These are phyloP conservation scores for Akabosia matsudoensis DNA, from an alignment of 1,140 invertebrate species.

Conservation along the genomic window DNA sequence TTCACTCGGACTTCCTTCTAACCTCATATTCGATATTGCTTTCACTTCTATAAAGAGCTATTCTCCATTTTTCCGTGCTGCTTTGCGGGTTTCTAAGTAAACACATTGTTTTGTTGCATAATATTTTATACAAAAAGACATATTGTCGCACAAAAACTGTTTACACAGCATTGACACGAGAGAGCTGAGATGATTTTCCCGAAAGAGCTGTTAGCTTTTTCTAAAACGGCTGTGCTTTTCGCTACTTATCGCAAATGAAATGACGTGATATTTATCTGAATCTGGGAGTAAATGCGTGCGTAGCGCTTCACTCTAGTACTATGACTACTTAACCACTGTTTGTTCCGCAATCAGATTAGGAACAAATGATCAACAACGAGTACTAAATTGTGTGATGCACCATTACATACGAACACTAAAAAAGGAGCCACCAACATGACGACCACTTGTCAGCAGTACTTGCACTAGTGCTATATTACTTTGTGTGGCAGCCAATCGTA, in stretches of 20 bases:
- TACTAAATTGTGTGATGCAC: not conserved
- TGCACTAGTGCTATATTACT: not conserved
- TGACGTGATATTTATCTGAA: not conserved
- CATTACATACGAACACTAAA: not conserved
- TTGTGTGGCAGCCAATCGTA: not conserved
- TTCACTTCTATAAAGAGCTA: no score
- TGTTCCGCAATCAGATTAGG: conserved; percentile 16
- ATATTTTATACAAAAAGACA: no score
- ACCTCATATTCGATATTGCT: no score
- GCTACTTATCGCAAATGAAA: not conserved
- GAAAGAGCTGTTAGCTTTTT: no score
- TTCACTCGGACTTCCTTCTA: no score
- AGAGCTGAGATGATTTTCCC: no score
- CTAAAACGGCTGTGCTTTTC: no score
- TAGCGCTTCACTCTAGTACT: not conserved
- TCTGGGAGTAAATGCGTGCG: not conserved
- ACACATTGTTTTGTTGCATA: no score
- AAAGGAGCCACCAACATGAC: not conserved
- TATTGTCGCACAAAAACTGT: no score
- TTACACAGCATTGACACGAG: no score
- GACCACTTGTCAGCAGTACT: not conserved
- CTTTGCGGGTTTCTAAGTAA: no score
- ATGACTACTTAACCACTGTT: not conserved
- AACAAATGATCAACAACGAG: not conserved
- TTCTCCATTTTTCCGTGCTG: no score